Conservation (phyloP, 1,140 invertebrate species). For the Aphaenogaster rudis region DNA sequence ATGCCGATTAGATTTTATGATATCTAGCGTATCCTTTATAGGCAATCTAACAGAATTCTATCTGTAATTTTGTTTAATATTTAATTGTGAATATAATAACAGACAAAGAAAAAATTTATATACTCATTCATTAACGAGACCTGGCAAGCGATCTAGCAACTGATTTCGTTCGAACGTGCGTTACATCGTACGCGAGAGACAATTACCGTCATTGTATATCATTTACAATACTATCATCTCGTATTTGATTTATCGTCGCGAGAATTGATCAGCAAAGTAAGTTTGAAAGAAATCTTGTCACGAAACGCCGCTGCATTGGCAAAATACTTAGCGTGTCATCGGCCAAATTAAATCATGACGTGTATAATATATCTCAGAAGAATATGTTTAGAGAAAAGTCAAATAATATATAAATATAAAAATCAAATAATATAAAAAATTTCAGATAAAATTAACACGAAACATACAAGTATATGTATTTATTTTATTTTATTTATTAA, state of each 20-base stretch:
- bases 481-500: background rate
- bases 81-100: background rate
- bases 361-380: background rate
- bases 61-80: background rate
- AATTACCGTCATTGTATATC: background rate
- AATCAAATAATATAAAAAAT: background rate
- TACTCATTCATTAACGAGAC: background rate
- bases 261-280: background rate
- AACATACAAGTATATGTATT: background rate
- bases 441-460: background rate
- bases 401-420: slow-evolving; percentile 2
- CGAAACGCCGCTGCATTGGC: background rate
- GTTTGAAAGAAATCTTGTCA: slow-evolving; percentile 2
- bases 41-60: background rate
- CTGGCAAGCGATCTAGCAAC: background rate
- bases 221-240: background rate
- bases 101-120: background rate
- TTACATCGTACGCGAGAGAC: background rate
- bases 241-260: background rate
- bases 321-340: background rate
- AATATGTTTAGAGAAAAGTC: slow-evolving; percentile 15
- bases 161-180: background rate
- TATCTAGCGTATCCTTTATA: background rate
- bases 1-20: background rate
- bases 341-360: slow-evolving; percentile 20